A percentile compares a stretch with the other conserved stretches of the same genome.
phyloP scores from a whole-genome alignment of 2,888 invertebrate genomes.

The Heliconius aoede region DNA sequence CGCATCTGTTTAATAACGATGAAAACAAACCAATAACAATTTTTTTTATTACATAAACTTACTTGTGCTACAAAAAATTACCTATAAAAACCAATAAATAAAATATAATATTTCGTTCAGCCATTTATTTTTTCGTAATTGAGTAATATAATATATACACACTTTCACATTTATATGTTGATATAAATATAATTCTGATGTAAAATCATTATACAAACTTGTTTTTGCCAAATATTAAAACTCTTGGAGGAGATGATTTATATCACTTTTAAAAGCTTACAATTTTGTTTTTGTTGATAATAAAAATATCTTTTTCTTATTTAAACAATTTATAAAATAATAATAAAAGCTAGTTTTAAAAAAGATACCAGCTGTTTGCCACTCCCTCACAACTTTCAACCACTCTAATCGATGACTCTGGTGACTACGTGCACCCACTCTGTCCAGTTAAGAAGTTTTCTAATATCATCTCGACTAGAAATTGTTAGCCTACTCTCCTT shows the following conservation, averaged over 20 bases:
- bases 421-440: not conserved
- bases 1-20: not conserved
- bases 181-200: not conserved
- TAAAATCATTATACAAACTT: not conserved
- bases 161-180: not conserved
- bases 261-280: not conserved
- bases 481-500: not conserved
- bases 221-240: not conserved
- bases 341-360: not conserved
- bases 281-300: not conserved
- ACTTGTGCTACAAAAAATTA: not conserved
- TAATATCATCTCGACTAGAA: not conserved
- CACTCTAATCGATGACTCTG: not conserved
- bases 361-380: not conserved
- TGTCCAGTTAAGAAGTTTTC: conserved; percentile 9
- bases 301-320: not conserved
- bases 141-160: conserved; percentile 4
- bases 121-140: not conserved
- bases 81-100: not conserved
- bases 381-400: conserved; percentile 3
- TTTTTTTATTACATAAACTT: not conserved
- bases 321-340: not conserved
- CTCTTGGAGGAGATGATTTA: not conserved
- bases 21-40: not conserved
- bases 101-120: not conserved